Evolutionary conservation across 2,888 invertebrate genomes (phyloP).

Genomic region (Drosophila robusta): DNA sequence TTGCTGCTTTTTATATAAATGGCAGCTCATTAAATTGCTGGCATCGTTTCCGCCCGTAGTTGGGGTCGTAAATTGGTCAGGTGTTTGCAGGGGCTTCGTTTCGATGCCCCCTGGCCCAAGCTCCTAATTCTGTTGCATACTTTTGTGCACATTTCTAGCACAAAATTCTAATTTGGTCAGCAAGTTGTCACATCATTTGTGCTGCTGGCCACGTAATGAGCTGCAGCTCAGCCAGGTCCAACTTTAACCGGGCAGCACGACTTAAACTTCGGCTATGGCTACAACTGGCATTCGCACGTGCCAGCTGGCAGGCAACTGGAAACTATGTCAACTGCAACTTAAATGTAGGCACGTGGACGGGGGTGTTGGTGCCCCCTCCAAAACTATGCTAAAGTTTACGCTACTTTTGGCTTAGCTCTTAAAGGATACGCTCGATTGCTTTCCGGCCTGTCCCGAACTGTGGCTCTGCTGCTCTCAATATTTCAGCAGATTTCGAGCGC

Average conservation of each 20-base stretch:
- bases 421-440: constrained; percentile 71
- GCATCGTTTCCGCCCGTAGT: constrained; percentile 57
- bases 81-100: constrained; percentile 25
- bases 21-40: constrained; percentile 81
- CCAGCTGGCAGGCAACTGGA: constrained; percentile 19
- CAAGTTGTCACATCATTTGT: constrained; percentile 73
- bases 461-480: constrained; percentile 47
- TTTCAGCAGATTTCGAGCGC: constrained; percentile 48
- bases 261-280: constrained; percentile 28
- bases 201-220: constrained; percentile 78
- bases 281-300: constrained; percentile 65
- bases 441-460: constrained; percentile 42
- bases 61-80: constrained; percentile 70
- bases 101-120: not conserved
- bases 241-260: constrained; percentile 37
- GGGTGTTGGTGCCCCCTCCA: too few relatives aligned
- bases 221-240: constrained; percentile 59
- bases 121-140: constrained; percentile 26
- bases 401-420: constrained; percentile 56
- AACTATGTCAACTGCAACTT: constrained; percentile 67
- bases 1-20: constrained; percentile 74
- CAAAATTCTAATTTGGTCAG: constrained; percentile 70
- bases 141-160: constrained; percentile 33
- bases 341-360: constrained; percentile 6
- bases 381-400: constrained; percentile 73